Percentiles rank a stretch among this genome's conserved stretches.
These are phyloP conservation scores for Calameuta idolon DNA, from an alignment of 2,888 invertebrate species.

Conservation along the genomic window DNA sequence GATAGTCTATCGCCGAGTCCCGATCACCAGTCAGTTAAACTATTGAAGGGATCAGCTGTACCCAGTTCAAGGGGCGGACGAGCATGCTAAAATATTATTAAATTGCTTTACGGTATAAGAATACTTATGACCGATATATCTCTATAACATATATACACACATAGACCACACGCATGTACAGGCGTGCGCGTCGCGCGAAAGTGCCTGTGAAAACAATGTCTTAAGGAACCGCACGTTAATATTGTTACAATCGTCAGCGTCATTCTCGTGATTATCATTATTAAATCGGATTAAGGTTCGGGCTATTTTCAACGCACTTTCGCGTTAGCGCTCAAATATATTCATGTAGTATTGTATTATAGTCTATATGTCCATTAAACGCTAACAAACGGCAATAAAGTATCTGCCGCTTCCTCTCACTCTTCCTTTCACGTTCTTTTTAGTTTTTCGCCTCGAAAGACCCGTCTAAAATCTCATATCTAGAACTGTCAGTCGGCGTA, in stretches of 20 bases:
- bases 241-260: too few species aligned
- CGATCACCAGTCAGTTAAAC: too few species aligned
- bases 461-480: conserved; percentile 50
- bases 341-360: too few species aligned
- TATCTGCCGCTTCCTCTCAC: too few species aligned
- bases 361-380: conserved; percentile 23
- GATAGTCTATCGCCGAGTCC: too few species aligned
- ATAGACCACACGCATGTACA: not conserved
- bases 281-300: too few species aligned
- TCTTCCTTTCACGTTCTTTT: not conserved
- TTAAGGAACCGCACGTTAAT: too few species aligned
- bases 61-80: too few species aligned
- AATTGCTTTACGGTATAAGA: conserved; percentile 39
- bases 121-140: conserved; percentile 27
- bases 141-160: conserved; percentile 14
- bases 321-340: too few species aligned
- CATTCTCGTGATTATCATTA: too few species aligned
- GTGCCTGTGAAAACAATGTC: conserved; percentile 8
- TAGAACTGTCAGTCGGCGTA: conserved; percentile 55
- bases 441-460: conserved; percentile 41
- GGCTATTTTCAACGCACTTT: too few species aligned
- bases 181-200: conserved; percentile 10
- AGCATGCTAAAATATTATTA: conserved; percentile 48
- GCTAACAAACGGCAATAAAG: conserved; percentile 48
- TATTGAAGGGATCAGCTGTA: too few species aligned